Base-by-base conservation (phyloP, 2,113 vertebrate genomes). In the Martes martes region DNA sequence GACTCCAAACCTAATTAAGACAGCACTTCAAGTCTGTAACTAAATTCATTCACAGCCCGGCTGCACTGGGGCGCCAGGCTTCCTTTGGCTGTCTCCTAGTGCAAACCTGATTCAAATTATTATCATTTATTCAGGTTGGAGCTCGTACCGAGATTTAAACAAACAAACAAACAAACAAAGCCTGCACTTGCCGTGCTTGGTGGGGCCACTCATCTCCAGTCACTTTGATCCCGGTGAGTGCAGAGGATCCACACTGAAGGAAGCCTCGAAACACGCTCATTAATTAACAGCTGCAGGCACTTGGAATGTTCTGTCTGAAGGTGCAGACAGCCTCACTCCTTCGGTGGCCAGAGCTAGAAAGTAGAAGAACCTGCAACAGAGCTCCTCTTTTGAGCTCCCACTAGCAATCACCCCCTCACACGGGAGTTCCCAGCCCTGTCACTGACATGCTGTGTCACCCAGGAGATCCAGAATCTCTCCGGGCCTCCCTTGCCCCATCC, bases 261-360 rank as follows among this genome's bases (percentile, higher is more conserved):
- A 98, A 97, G 98, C 98, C 98, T 97, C 96, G 92, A 98, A 96
- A 97, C 98, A 96, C 89, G 71, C 90, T 99, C 97, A 14, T 98
- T 99, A 99, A 98, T 98, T 31, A 94, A 97, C 98, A 98, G 98
- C 99, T 98, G 82, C 67, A 73, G 98, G 98, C 97, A 18, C 94
- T 97, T 82, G 36, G 96, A 97, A 97, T 84, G 96, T 98, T 98
- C 98, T 98, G 96, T 97, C 94, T 55, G n/a, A 91, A 76, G 88
- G 96, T 93, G 50, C 96, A 83, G 97, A 63, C 79, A 87, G 96
- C 97, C 82, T 86, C 78, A 96, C 93, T 0, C 4, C 97, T 96
- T 93, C 82, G 61, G 94, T 31, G 42, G 65, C 18, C 96, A 65
- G 93, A 71, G 55, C 0, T 21, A 69, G 84, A 97, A 94, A 96